Percentiles rank a stretch among this genome's conserved stretches.
Conservation (phyloP, 2,888 invertebrate species). For the Alentia gelatinosa region DNA sequence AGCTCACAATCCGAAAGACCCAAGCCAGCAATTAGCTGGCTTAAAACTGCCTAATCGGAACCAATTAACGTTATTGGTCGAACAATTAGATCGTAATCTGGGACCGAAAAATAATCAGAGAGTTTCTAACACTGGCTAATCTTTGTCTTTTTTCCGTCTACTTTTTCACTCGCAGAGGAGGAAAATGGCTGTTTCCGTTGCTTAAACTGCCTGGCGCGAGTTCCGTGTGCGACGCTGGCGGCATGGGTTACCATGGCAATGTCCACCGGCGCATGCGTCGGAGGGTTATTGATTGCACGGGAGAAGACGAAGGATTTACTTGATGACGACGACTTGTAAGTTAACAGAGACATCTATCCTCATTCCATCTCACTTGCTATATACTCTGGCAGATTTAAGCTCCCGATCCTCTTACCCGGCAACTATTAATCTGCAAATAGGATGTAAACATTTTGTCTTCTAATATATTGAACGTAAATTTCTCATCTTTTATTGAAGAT, state of each 20-base stretch:
- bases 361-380: not conserved
- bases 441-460: too few species aligned
- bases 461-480: too few species aligned
- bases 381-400: not conserved
- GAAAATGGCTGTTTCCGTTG: conserved; percentile 55
- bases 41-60: not conserved
- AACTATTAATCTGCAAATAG: too few species aligned
- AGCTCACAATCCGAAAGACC: too few species aligned
- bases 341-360: not conserved
- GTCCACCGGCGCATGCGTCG: conserved; percentile 53
- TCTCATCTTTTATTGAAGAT: too few species aligned
- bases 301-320: conserved; percentile 52
- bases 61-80: not conserved
- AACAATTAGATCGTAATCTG: not conserved
- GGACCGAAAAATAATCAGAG: not conserved
- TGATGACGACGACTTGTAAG: conserved; percentile 55
- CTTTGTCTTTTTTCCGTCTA: not conserved
- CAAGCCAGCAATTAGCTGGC: not conserved
- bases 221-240: conserved; percentile 55
- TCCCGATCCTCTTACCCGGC: too few species aligned
- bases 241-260: conserved; percentile 56
- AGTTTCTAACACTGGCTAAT: not conserved
- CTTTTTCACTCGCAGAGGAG: conserved; percentile 50
- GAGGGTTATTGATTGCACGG: conserved; percentile 50
- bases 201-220: conserved; percentile 51